Conservation (phyloP, 2,888 invertebrate genomes). For the Petrolisthes cinctipes region DNA sequence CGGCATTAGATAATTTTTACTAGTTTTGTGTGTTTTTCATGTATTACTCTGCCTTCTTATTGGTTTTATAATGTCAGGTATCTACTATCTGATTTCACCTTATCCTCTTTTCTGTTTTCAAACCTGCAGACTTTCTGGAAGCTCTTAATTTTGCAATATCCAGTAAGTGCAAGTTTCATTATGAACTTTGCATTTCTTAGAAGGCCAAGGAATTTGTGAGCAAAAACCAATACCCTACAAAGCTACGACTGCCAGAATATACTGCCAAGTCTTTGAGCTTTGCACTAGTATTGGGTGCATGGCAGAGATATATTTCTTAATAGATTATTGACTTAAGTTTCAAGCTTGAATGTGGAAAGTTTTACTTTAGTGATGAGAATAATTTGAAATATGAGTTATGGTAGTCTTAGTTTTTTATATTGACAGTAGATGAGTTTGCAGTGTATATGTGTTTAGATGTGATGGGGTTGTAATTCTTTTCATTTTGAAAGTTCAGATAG, state of each 20-base stretch:
- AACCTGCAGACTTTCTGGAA: neutral
- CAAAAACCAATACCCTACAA: too few relatives aligned
- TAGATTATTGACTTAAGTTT: too few relatives aligned
- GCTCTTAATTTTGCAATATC: neutral
- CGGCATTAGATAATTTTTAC: slow-evolving; percentile 34
- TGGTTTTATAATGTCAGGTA: neutral
- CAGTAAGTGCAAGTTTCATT: neutral
- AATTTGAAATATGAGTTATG: slow-evolving; percentile 1
- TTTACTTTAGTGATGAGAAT: neutral
- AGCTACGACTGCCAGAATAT: too few relatives aligned
- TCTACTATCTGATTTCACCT: neutral
- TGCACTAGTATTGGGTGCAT: too few relatives aligned
- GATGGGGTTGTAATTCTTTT: too few relatives aligned
- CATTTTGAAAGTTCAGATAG: too few relatives aligned
- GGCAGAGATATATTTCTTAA: too few relatives aligned
- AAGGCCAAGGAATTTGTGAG: too few relatives aligned
- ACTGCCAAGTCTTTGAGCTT: too few relatives aligned
- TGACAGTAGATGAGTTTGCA: neutral
- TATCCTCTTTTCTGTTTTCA: neutral
- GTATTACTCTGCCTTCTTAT: neutral
- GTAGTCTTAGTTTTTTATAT: slow-evolving; percentile 1
- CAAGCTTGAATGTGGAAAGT: too few relatives aligned
- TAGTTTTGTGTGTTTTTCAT: neutral
- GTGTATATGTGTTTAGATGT: neutral
- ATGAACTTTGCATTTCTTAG: too few relatives aligned